Evolutionary conservation across 2,797 vertebrate species (phyloP), one percentile per base, ranked within the genome.

Genomic region (Scolopax rusticola): DNA sequence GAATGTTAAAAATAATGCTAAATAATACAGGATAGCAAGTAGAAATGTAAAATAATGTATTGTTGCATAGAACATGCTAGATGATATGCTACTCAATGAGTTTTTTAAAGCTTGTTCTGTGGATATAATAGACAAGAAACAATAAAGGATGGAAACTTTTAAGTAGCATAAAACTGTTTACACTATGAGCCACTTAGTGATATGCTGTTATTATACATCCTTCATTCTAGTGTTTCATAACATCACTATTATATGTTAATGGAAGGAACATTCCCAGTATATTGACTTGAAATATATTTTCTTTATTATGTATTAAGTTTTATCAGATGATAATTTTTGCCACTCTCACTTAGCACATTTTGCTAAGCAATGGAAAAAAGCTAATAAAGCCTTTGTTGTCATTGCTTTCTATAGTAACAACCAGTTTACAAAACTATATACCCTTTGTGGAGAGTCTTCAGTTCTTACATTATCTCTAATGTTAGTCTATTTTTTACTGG

Each of bases 1-100:
- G 89, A 93, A 92, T 94, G 90, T 78, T 84, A 65, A 91, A 92
- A 91, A 91, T 75, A 48, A 54, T 50, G 9, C 7, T 84, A 77
- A 96, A 93, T 95, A 47, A 94, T 89, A 36, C 11, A 90, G 50
- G 15, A 63, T 89, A 10, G 8, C 30, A 67, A 71, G 20, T 50
- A 59, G 16, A 90, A 73, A 54, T 24, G 60, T 15, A 71, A 89
- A 85, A 71, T 20, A 69, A 51, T 41, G 43, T 20, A 32, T 81
- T 81, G n/a, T 86, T 68, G 32, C 25, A 57, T 41, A 24, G 23
- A 73, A 41, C 64, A 30, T n/a, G 64, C 21, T n/a, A 19, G 48
- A 23, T 43, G 53, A 51, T 54, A 84, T 1, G 1, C 20, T 21
- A 81, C 12, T 5, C 59, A 36, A 48, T 4, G 24, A 25, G 73